Evolutionary conservation across 1,140 invertebrate genomes (phyloP).

Genomic region (Diplogasteroides magnus): DNA sequence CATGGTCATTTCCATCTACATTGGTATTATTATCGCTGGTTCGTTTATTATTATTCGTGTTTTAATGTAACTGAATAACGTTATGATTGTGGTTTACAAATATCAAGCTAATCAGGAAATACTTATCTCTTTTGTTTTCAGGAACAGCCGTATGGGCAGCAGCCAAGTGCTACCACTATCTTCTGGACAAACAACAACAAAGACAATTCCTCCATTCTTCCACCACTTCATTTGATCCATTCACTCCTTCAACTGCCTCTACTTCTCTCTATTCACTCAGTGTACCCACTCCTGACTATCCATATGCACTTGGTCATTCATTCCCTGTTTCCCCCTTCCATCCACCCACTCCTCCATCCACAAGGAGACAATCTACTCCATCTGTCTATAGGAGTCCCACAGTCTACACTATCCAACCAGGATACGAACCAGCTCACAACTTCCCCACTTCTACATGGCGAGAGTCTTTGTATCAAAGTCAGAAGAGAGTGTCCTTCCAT

Average conservation of each 20-base stretch:
- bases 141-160: neutral
- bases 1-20: conserved; percentile 14
- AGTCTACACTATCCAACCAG: too few species aligned
- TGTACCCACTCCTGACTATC: neutral
- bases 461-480: neutral
- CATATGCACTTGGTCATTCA: neutral
- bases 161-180: neutral
- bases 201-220: neutral
- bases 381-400: too few species aligned
- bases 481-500: neutral
- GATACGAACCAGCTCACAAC: too few species aligned
- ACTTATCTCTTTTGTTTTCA: neutral
- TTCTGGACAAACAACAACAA: too few species aligned
- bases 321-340: neutral
- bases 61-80: neutral
- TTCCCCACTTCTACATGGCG: neutral
- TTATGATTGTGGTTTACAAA: neutral
- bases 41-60: neutral
- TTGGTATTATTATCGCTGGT: conserved; percentile 3
- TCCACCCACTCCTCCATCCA: neutral
- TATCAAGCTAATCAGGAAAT: neutral
- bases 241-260: neutral
- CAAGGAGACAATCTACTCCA: too few species aligned
- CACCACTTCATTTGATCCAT: neutral
- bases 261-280: neutral